Percentiles rank a stretch among this genome's conserved stretches.
Conservation (phyloP, 2,888 invertebrate genomes). For the Acanthacorydalis orientalis region DNA sequence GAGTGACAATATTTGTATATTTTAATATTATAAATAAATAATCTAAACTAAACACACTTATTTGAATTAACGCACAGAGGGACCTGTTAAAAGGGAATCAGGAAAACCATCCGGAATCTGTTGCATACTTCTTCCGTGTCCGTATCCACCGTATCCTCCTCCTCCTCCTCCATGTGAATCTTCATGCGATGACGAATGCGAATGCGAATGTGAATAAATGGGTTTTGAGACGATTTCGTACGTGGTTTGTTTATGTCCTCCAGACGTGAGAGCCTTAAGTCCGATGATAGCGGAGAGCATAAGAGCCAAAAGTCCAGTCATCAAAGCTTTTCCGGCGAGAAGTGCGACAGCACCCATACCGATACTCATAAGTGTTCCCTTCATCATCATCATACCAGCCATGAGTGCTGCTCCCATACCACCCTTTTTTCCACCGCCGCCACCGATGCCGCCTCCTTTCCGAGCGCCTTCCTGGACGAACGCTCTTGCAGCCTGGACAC, state of each 20-base stretch:
- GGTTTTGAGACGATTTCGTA: slow-evolving; percentile 76
- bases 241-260: slow-evolving; percentile 55
- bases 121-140: slow-evolving; percentile 3
- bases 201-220: slow-evolving; percentile 51
- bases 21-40: background rate
- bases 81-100: slow-evolving; percentile 2
- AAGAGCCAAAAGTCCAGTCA: slow-evolving; percentile 66
- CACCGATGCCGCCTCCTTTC: slow-evolving; percentile 22
- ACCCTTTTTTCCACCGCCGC: slow-evolving; percentile 32
- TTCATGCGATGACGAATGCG: slow-evolving; percentile 48
- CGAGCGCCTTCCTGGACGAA: slow-evolving; percentile 35
- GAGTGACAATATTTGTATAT: too few species aligned
- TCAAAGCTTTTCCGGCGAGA: slow-evolving; percentile 66
- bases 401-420: slow-evolving; percentile 31
- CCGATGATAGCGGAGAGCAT: slow-evolving; percentile 62
- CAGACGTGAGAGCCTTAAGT: slow-evolving; percentile 48
- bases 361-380: slow-evolving; percentile 56
- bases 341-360: slow-evolving; percentile 60
- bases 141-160: slow-evolving; percentile 1
- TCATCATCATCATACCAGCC: slow-evolving; percentile 37
- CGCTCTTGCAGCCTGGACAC: slow-evolving; percentile 37
- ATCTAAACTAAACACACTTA: slow-evolving; percentile 1
- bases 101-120: slow-evolving; percentile 4
- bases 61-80: background rate
- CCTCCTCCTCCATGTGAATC: slow-evolving; percentile 21